These are phyloP conservation scores for Drosophila barbarae DNA, from an alignment of 2,888 invertebrate genomes.

Conservation along the genomic window DNA sequence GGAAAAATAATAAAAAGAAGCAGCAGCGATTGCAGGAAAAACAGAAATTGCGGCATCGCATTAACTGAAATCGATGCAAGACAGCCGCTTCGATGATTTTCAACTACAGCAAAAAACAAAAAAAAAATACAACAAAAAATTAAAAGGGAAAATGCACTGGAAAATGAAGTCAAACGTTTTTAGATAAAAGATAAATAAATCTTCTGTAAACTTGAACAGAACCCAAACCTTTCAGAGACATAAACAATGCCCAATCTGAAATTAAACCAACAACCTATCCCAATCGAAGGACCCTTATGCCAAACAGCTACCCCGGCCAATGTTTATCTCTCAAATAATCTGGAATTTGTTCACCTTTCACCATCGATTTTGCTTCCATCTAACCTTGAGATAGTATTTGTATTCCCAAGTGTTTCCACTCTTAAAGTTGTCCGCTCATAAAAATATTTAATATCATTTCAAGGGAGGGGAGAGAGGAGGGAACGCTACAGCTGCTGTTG, in stretches of 20 bases:
- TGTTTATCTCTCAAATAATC: not conserved
- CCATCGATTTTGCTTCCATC: not conserved
- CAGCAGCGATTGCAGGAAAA: slow-evolving; percentile 17
- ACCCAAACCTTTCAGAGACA: not conserved
- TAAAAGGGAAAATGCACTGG: not conserved
- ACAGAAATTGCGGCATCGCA: slow-evolving; percentile 33
- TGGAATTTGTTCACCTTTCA: slow-evolving; percentile 5
- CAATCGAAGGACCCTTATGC: not conserved
- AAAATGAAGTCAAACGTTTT: not conserved
- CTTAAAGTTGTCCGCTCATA: slow-evolving; percentile 1
- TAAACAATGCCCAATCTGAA: not conserved
- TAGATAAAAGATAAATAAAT: not conserved
- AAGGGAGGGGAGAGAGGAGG: not conserved
- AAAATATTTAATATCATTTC: slow-evolving; percentile 12
- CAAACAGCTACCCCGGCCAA: not conserved
- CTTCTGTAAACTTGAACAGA: too few species aligned
- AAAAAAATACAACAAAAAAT: not conserved
- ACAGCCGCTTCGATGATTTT: slow-evolving; percentile 34
- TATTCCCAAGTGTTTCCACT: not conserved
- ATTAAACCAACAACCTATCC: not conserved
- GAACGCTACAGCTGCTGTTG: slow-evolving; percentile 11
- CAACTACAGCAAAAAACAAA: not conserved
- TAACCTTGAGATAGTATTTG: slow-evolving; percentile 1
- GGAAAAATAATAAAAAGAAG: slow-evolving; percentile 15
- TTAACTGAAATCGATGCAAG: slow-evolving; percentile 51